These are phyloP conservation scores for Macaca fascicularis DNA, from an alignment of 2,113 vertebrate species.

Conservation along the genomic window DNA sequence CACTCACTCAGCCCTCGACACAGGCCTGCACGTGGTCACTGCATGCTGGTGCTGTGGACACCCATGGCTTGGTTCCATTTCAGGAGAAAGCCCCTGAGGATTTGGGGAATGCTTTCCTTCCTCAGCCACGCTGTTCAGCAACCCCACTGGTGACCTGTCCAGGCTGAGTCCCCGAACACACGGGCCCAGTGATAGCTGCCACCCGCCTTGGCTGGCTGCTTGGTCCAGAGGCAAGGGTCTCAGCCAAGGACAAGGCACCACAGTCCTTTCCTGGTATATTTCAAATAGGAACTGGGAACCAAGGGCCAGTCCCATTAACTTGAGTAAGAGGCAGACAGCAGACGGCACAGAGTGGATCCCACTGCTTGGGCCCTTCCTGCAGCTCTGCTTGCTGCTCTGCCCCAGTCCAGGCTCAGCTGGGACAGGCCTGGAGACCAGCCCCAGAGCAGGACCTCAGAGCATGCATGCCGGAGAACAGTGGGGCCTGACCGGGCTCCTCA, in stretches of 20 bases:
- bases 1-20: background rate
- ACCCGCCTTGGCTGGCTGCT: background rate
- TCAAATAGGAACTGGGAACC: background rate
- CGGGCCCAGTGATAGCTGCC: too few relatives aligned
- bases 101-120: too few relatives aligned
- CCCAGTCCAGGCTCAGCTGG: background rate
- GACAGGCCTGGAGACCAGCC: background rate
- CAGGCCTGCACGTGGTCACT: background rate
- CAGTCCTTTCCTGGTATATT: background rate
- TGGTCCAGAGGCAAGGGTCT: background rate
- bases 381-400: fast-evolving
- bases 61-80: background rate
- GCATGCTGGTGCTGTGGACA: background rate
- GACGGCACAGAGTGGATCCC: background rate
- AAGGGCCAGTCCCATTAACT: background rate
- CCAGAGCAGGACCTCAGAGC: background rate
- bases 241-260: background rate
- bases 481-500: too few relatives aligned
- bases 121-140: fast-evolving
- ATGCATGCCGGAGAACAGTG: fast-evolving
- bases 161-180: background rate
- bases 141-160: background rate
- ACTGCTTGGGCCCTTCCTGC: too few relatives aligned
- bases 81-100: background rate
- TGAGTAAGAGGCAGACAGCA: fast-evolving